A percentile compares a stretch with the other conserved stretches of the same genome.
Conservation (phyloP, 2,888 invertebrate species). For the Hylaea fasciaria region DNA sequence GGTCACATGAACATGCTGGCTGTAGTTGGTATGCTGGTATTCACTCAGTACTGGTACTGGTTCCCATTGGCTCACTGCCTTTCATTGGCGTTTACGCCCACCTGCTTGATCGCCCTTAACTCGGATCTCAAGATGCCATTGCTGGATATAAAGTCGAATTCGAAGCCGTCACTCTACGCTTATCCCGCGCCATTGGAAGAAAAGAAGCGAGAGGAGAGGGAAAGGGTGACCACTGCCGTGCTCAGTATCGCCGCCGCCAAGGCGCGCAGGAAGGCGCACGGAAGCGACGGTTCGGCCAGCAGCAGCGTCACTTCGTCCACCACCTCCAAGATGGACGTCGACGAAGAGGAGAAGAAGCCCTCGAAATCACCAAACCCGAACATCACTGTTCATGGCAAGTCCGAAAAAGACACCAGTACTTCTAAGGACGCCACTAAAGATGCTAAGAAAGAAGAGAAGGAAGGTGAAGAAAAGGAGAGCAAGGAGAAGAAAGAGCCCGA, state of each 20-base stretch:
- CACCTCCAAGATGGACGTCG: constrained; percentile 96
- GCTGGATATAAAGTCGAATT: constrained; percentile 95
- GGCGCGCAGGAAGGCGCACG: constrained; percentile 93
- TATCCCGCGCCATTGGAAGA: constrained; percentile 99
- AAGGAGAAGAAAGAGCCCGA: constrained; percentile 93
- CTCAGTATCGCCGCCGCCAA: constrained; percentile 97
- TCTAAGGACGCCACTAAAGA: constrained; percentile 60
- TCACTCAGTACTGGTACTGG: constrained; percentile 99
- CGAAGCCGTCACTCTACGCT: constrained; percentile 97
- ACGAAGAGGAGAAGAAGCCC: constrained; percentile 86
- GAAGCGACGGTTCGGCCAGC: constrained; percentile 86
- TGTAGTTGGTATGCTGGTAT: constrained; percentile 98
- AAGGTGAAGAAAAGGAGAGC: constrained; percentile 74
- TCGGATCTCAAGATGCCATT: constrained; percentile 97
- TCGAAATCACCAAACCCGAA: constrained; percentile 79
- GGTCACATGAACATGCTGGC: constrained; percentile 99
- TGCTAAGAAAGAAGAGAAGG: constrained; percentile 79
- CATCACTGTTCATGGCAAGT: constrained; percentile 79
- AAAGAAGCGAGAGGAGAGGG: constrained; percentile 98
- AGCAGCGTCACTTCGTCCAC: constrained; percentile 81
- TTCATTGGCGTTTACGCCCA: constrained; percentile 97
- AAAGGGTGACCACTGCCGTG: constrained; percentile 99
- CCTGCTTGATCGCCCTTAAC: constrained; percentile 97
- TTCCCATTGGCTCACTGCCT: constrained; percentile 98
- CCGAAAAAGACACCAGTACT: constrained; percentile 65